Evolutionary conservation across 92 coral and sea anemone species (phyloP).

Genomic region (Metridium senile): DNA sequence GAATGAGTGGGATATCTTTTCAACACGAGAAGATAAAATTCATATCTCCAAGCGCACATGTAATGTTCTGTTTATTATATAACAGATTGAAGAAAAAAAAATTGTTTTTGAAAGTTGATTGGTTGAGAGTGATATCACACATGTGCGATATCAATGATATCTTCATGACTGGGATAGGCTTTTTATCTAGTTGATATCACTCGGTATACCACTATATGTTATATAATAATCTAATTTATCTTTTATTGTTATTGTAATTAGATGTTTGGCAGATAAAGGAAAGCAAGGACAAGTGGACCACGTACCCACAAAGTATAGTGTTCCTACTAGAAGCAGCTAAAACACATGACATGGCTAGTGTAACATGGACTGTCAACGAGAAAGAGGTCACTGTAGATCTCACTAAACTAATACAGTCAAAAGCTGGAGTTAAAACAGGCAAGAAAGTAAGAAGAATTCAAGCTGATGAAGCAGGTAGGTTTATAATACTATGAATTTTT

Average conservation of each 20-base stretch:
- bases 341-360: slow-evolving; percentile 53
- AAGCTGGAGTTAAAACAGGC: slow-evolving; percentile 48
- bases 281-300: slow-evolving; percentile 64
- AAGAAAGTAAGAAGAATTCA: slow-evolving; percentile 63
- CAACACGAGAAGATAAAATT: too few species aligned
- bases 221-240: too few species aligned
- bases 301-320: slow-evolving; percentile 62
- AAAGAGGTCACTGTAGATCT: slow-evolving; percentile 69
- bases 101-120: too few species aligned
- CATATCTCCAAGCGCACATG: too few species aligned
- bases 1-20: too few species aligned
- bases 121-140: too few species aligned
- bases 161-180: too few species aligned
- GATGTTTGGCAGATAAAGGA: slow-evolving; percentile 83
- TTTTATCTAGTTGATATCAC: too few species aligned
- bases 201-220: not conserved
- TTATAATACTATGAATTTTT: not conserved
- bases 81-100: too few species aligned
- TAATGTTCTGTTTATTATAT: too few species aligned
- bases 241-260: slow-evolving; percentile 7
- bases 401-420: slow-evolving; percentile 60
- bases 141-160: too few species aligned
- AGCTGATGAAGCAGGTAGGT: slow-evolving; percentile 60
- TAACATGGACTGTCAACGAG: slow-evolving; percentile 51
- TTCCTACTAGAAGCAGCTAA: slow-evolving; percentile 78